phyloP scores from a whole-genome alignment of 2,113 vertebrate genomes.

The Mellivora capensis region DNA sequence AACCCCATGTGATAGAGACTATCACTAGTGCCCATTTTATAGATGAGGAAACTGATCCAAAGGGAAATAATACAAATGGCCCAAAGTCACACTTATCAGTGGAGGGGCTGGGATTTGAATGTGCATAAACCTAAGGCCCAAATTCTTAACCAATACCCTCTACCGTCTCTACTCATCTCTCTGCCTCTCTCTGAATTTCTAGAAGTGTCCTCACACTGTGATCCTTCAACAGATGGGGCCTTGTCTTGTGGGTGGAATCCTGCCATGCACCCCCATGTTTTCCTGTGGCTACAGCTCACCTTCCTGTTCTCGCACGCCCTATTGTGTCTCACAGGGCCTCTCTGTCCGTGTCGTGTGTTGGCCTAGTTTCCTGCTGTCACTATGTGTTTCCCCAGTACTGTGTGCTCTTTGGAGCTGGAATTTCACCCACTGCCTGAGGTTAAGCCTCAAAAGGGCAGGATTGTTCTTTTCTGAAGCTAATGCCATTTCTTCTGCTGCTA shows the following conservation, averaged over 20 bases:
- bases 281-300: background rate
- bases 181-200: background rate
- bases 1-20: accelerated
- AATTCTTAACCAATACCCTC: background rate
- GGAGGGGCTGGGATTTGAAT: background rate
- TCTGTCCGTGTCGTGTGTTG: background rate
- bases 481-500: background rate
- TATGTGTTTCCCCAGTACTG: background rate
- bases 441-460: background rate
- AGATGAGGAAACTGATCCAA: background rate
- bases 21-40: background rate
- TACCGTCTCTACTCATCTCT: background rate
- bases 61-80: background rate
- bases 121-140: background rate
- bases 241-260: background rate
- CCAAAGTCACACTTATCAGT: background rate
- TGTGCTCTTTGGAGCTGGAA: background rate
- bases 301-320: background rate
- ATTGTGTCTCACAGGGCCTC: background rate
- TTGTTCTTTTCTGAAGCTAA: background rate
- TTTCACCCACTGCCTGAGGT: background rate
- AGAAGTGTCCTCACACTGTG: background rate
- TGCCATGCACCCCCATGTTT: accelerated
- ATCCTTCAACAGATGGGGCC: background rate
- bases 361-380: background rate